Conservation (phyloP, 2,797 vertebrate species). For the Cheirogaleus major region DNA sequence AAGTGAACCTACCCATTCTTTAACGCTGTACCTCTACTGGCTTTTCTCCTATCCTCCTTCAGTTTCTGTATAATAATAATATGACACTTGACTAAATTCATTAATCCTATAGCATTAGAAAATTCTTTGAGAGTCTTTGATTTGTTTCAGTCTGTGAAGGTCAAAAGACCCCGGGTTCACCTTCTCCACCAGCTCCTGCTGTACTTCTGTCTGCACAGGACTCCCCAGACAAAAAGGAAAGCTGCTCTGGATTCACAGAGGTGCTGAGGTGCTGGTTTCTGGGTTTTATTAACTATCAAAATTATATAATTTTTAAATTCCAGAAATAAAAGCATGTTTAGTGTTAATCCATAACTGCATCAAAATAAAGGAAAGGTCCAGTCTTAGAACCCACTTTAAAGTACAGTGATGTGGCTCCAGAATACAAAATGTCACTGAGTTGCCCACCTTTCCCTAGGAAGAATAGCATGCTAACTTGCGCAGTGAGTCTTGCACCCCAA, state of each 20-base stretch:
- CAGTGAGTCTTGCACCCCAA: not conserved
- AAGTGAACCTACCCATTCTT: not conserved
- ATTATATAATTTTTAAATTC: not conserved
- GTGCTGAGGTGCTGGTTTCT: not conserved
- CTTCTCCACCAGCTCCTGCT: not conserved
- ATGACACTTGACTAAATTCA: not conserved
- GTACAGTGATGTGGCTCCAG: too few species aligned
- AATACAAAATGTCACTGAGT: not conserved
- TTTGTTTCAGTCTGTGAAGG: not conserved
- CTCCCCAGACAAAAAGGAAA: not conserved
- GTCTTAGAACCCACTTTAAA: not conserved
- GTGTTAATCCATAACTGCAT: not conserved
- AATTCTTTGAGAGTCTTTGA: not conserved
- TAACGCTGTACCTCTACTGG: too few species aligned
- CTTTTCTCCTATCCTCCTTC: not conserved
- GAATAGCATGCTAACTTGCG: rapidly evolving
- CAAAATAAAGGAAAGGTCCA: not conserved
- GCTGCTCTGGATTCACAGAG: not conserved
- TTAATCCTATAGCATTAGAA: not conserved
- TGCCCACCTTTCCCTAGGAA: not conserved
- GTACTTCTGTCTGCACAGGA: too few species aligned
- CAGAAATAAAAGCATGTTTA: not conserved
- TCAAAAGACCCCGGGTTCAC: not conserved
- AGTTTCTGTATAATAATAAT: too few species aligned
- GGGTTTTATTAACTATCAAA: not conserved